phyloP scores from a whole-genome alignment of 2,113 vertebrate genomes.

The Gymnobelideus leadbeateri region DNA sequence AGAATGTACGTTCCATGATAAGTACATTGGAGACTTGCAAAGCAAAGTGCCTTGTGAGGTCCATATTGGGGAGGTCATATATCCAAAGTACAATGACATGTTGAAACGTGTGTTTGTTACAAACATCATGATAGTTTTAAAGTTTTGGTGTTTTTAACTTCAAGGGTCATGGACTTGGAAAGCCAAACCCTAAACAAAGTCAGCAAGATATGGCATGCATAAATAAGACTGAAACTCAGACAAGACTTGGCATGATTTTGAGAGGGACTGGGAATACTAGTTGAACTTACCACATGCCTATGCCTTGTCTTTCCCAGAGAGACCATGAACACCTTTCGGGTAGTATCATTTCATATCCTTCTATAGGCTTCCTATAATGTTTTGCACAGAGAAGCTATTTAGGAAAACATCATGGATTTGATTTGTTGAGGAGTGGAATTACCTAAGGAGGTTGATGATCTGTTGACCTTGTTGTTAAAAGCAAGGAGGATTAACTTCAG shows the following conservation, averaged over 20 bases:
- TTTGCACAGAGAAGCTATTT: background rate
- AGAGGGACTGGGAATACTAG: background rate
- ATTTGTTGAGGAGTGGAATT: conserved; percentile 8
- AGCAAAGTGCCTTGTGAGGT: background rate
- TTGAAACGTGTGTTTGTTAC: background rate
- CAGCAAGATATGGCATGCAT: background rate
- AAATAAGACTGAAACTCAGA: background rate
- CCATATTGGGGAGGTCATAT: background rate
- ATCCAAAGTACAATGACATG: background rate
- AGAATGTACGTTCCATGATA: background rate
- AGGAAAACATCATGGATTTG: conserved; percentile 21
- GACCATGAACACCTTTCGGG: conserved; percentile 13
- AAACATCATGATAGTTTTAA: background rate
- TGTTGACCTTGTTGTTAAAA: background rate
- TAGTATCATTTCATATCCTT: background rate
- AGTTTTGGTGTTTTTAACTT: background rate
- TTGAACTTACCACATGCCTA: background rate
- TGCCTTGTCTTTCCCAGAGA: conserved; percentile 11
- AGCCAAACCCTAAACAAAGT: background rate
- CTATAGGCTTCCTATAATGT: background rate
- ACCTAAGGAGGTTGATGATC: background rate
- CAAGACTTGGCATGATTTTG: background rate
- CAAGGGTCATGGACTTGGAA: background rate
- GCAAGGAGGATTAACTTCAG: background rate
- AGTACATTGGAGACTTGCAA: background rate